phyloP scores from a whole-genome alignment of 2,113 vertebrate genomes.

The Loxodonta africana region DNA sequence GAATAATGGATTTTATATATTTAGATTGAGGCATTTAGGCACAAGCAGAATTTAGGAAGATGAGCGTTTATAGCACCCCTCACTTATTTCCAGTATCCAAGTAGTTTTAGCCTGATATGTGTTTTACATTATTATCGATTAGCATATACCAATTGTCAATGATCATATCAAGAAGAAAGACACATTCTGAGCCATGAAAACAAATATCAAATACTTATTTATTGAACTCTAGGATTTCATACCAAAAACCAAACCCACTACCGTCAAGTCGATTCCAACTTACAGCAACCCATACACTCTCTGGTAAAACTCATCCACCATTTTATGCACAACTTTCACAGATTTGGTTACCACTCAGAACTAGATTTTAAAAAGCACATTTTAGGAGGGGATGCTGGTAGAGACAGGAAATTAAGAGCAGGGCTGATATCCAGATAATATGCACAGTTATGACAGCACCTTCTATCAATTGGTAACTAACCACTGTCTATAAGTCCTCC shows the following conservation, averaged over 20 bases:
- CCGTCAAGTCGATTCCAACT: no score
- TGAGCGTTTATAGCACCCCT: not conserved
- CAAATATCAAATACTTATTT: not conserved
- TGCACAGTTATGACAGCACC: not conserved
- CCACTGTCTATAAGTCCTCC: not conserved
- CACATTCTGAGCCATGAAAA: not conserved
- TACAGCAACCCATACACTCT: not conserved
- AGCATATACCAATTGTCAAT: not conserved
- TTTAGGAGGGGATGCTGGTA: not conserved
- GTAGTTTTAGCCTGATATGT: not conserved
- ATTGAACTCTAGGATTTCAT: not conserved
- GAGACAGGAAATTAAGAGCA: not conserved
- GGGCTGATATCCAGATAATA: not conserved
- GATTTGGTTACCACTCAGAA: not conserved
- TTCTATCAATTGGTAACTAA: not conserved
- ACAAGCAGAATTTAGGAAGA: not conserved
- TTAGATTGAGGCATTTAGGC: not conserved
- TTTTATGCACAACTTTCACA: not conserved
- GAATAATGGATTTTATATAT: not conserved
- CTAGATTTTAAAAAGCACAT: not conserved
- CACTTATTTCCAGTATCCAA: not conserved
- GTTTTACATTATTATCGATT: not conserved
- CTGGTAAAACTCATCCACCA: not conserved
- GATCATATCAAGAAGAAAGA: not conserved
- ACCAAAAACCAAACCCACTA: no score